phyloP scores from a whole-genome alignment of 2,113 vertebrate species.

The Gila orcuttii region DNA sequence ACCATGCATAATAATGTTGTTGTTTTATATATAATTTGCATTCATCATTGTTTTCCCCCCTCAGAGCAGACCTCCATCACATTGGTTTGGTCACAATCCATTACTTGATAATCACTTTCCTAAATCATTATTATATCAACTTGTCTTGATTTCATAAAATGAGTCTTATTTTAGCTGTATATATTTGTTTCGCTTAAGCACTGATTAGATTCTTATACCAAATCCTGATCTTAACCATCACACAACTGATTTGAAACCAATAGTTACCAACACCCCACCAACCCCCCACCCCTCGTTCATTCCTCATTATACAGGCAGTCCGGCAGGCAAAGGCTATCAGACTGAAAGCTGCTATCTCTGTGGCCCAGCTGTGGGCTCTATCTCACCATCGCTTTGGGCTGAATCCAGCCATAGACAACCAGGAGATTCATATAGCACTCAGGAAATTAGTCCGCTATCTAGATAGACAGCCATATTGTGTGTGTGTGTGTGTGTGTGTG shows the following conservation, averaged over 20 bases:
- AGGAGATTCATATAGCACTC: constrained; percentile 52
- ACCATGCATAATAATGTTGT: background rate
- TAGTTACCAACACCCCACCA: constrained; percentile 36
- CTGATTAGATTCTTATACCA: background rate
- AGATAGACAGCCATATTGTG: constrained; percentile 44
- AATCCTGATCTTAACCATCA: constrained; percentile 8
- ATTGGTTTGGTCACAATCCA: background rate
- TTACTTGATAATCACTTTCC: background rate
- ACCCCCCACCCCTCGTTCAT: constrained; percentile 60
- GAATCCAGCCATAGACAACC: constrained; percentile 72
- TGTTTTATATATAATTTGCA: background rate
- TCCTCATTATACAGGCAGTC: constrained; percentile 78
- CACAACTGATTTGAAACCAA: constrained; percentile 26
- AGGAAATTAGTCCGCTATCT: constrained; percentile 41
- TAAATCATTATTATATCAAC: background rate
- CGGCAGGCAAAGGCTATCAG: constrained; percentile 71
- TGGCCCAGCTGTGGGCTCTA: constrained; percentile 79
- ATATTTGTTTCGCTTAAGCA: background rate
- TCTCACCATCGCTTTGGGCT: constrained; percentile 75
- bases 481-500: background rate
- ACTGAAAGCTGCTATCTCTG: constrained; percentile 81
- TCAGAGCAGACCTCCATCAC: background rate
- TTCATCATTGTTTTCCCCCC: background rate
- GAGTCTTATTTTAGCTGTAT: background rate
- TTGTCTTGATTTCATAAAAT: no score